Percentiles rank a stretch among this genome's conserved stretches.
Evolutionary conservation across 2,797 vertebrate species (phyloP).

Genomic region (Florisuga fusca): DNA sequence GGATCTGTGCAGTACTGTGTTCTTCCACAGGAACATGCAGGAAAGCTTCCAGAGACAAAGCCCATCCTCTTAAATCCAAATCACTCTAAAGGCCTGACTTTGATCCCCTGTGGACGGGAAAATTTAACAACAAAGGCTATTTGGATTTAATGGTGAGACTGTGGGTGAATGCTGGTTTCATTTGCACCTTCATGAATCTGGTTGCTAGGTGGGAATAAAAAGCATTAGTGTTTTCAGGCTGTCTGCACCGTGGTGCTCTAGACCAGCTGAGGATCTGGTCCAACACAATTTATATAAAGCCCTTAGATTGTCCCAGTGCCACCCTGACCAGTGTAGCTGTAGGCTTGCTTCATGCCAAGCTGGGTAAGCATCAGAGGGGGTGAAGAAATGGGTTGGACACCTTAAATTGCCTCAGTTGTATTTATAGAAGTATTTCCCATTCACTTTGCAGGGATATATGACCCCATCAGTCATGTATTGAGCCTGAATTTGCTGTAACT

Average conservation of each 20-base stretch:
- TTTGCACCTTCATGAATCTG: not conserved
- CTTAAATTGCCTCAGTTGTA: not conserved
- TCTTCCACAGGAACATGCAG: not conserved
- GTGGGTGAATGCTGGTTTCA: not conserved
- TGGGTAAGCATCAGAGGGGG: not conserved
- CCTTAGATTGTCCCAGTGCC: not conserved
- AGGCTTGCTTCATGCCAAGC: not conserved
- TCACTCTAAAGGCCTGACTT: not conserved
- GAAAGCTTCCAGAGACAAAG: not conserved
- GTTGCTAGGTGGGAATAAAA: not conserved
- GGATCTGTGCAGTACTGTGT: not conserved
- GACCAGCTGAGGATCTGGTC: not conserved
- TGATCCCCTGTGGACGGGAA: not conserved
- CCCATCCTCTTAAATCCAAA: not conserved
- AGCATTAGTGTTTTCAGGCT: not conserved
- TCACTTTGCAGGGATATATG: not conserved
- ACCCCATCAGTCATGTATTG: not conserved
- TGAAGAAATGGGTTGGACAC: not conserved
- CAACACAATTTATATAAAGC: not conserved
- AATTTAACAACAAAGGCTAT: not conserved
- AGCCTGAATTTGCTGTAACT: not conserved
- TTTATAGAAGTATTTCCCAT: not conserved
- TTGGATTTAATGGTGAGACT: not conserved
- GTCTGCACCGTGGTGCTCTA: accelerated
- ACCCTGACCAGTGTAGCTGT: not conserved